Evolutionary conservation across 2,888 invertebrate genomes (phyloP), one percentile per base, ranked within the genome.

Genomic region (Meganola albula): DNA sequence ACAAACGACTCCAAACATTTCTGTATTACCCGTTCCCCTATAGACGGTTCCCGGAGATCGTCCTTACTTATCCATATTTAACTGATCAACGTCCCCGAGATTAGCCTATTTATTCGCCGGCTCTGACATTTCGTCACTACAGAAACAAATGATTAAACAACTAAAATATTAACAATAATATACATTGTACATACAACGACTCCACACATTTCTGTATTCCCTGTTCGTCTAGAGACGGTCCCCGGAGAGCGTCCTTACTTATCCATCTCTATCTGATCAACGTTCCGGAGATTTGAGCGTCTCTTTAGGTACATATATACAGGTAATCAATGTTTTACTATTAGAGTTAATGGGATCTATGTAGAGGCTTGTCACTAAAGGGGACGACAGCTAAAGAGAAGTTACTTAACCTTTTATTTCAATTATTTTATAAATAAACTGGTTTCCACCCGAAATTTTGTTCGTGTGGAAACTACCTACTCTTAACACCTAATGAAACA

Each of bases 31-130:
- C 47, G 31, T 43, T 37, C 36, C 46, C 41, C 48, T 51, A 41
- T 44, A 34, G 58, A 51, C 47, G 49, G 57, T 68, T 76, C 63
- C 70, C 24, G 35, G 74, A 65, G 78, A 73, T 49, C 58, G 63
- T 62, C 74, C 76, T 77, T 74, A 74, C 76, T 75, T 75, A 75
- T 73, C 73, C 70, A 66, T 65, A 61, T 69, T 61, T 68, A 68
- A 69, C 69, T 68, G 69, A 69, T 72, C 63, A 64, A 55, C 63
- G 54, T 61, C 57, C 58, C 55, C 50, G 51, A 62, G 63, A 55
- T 58, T 57, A 59, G 58, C n/a, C n/a, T n/a, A n/a, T n/a, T n/a
- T n/a, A n/a, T n/a, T n/a, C n/a, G n/a, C n/a, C n/a, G n/a, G n/a
- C n/a, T n/a, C n/a, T n/a, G n/a, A n/a, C n/a, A n/a, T n/a, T n/a